Evolutionary conservation across 2,113 vertebrate genomes (phyloP), one percentile per base, ranked within the genome.

Genomic region (Cottus gobio): DNA sequence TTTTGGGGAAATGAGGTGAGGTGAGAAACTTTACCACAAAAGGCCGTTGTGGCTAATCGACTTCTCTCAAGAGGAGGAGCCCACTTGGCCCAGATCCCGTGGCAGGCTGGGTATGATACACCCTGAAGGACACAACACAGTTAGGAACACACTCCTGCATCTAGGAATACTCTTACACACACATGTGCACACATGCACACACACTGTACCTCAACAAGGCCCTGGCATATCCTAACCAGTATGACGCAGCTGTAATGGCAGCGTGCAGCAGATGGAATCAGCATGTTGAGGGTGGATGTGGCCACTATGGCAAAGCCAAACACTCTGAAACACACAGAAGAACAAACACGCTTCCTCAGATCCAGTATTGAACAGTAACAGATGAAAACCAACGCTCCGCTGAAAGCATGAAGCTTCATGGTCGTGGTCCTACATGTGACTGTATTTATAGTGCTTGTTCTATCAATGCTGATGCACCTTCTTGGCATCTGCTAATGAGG

Each of bases 251-350:
- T 96, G 34, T 96, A 98, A 87, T 97, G 96, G 77, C 95, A 94
- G 9, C 96, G 94, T 26, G 97, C 97, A 20, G 97, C 97, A 3
- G 96, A 89, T 11, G 97, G 97, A 75, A 98, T 98, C 91, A 98
- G 87, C 97, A 98, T 97, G 91, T 98, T 98, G 54, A 98, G 94
- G 2, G 94, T 94, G 42, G 97, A 98, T 2, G 97, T 98, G 75
- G 97, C 96, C 89, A 98, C 97, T 26, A 98, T 98, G 10, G 97
- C 97, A 81, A 97, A 97, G 84, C 97, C 97, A 87, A 98, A 98
- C 78, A 97, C 97, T 91, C 97, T 97, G 83, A n/a, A 87, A 90
- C 36, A 82, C 71, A 85, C 30, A 88, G 66, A 61, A 67, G 24
- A 74, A 75, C 46, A 86, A 31, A 84, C 2, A 72, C 37, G 20